Base-by-base conservation (phyloP, 1,140 invertebrate genomes). In the Ceratoteleas bidentatus region DNA sequence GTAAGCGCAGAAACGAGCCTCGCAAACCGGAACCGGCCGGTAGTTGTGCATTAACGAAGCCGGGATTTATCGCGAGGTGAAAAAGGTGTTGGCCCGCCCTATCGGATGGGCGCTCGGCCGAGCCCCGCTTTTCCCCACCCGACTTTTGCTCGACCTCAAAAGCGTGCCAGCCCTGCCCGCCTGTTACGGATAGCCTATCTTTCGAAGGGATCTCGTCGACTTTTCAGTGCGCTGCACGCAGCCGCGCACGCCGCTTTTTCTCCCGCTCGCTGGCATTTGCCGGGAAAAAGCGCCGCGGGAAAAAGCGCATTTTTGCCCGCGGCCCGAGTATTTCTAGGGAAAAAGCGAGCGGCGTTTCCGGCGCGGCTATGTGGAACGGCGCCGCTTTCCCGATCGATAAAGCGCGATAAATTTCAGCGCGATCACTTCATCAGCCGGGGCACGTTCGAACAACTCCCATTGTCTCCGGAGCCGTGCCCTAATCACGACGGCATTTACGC, bases 151-250 rank as follows among this genome's bases (percentile, higher is more conserved):
- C 65, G 72, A 72, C 79, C 72, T 75, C 72, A 75, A 75, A 75
- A 70, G 72, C 79, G 66, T 75, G 62, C 40, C 57, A 68, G 62
- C 57, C 76, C 85, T 75, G 82, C 69, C 80, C 64, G 81, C 83
- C 82, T 84, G 85, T 85, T 86, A 85, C 86, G 86, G 84, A 87
- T 88, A 87, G 82, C 81, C 76, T 85, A 89, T 89, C 88, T 87
- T 83, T 84, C 83, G 83, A 85, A 87, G 84, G 85, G 86, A 89
- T 89, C 88, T 87, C 72, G 77, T 54, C 57, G 76, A 72, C 79
- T 84, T 85, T 86, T 84, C 79, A 84, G 38, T 62, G 62, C 66
- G 76, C 82, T 79, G 85, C 83, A 81, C 65, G 57, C 69, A 10
- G 50, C 53, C 61, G 72, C 73, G 77, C 73, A 70, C 54, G 53